Conservation (phyloP, 2,888 invertebrate genomes). For the Linnaemya tessellans region DNA sequence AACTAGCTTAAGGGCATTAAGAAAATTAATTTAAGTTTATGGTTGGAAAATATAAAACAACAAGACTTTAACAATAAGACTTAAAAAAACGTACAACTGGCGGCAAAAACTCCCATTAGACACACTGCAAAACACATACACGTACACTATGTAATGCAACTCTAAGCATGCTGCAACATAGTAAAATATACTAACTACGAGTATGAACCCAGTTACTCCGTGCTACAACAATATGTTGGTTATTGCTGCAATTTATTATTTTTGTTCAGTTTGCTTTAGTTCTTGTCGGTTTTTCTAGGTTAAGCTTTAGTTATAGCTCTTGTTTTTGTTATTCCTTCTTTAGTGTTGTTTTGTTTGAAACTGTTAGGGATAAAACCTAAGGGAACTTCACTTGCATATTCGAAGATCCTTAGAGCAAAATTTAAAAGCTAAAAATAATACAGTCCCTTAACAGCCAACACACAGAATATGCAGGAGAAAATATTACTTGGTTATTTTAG, state of each 20-base stretch:
- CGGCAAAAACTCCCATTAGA: slow-evolving; percentile 15
- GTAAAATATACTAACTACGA: slow-evolving; percentile 18
- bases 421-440: slow-evolving; percentile 31
- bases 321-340: slow-evolving; percentile 3
- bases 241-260: slow-evolving; percentile 24
- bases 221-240: slow-evolving; percentile 38
- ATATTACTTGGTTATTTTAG: neutral
- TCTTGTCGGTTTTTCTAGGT: slow-evolving; percentile 64
- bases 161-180: neutral
- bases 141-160: neutral
- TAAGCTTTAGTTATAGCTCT: slow-evolving; percentile 54
- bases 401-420: slow-evolving; percentile 55
- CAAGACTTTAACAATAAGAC: slow-evolving; percentile 11
- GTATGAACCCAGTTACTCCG: slow-evolving; percentile 51
- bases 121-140: neutral
- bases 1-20: slow-evolving; percentile 62
- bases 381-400: slow-evolving; percentile 56
- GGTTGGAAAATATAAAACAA: slow-evolving; percentile 36
- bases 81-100: slow-evolving; percentile 5
- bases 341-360: slow-evolving; percentile 31
- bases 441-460: slow-evolving; percentile 5
- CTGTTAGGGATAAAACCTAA: slow-evolving; percentile 17
- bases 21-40: slow-evolving; percentile 70
- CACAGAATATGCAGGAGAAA: slow-evolving; percentile 37
- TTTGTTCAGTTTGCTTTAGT: slow-evolving; percentile 18